phyloP scores from a whole-genome alignment of 2,888 invertebrate species.

The Apantesis nais region DNA sequence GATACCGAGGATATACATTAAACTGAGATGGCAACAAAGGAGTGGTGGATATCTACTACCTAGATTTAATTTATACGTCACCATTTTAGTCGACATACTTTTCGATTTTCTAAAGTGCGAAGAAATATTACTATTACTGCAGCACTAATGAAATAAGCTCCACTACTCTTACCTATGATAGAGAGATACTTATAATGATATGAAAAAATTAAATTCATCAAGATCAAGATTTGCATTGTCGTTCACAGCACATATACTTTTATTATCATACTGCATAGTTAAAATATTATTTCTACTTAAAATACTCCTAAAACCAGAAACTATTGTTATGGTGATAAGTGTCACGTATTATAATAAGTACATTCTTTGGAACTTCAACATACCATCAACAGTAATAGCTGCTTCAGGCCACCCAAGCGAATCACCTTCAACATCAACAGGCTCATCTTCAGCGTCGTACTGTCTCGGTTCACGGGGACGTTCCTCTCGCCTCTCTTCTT shows the following conservation, averaged over 20 bases:
- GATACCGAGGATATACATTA: not conserved
- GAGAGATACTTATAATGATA: no score
- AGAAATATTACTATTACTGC: no score
- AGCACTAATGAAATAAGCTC: not conserved
- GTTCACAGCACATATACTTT: not conserved
- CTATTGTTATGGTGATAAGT: not conserved
- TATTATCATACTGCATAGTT: no score
- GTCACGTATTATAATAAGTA: not conserved
- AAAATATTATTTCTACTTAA: no score
- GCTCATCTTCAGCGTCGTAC: constrained; percentile 81
- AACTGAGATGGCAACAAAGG: not conserved
- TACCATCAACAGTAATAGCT: constrained; percentile 75
- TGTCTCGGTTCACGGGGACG: constrained; percentile 69
- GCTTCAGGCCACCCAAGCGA: constrained; percentile 82
- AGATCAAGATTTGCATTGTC: not conserved
- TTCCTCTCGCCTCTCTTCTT: constrained; percentile 78
- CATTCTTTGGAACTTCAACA: not conserved
- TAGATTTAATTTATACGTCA: no score
- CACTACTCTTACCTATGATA: not conserved
- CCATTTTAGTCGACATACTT: no score
- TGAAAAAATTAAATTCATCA: no score
- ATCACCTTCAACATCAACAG: constrained; percentile 82
- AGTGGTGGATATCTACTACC: no score
- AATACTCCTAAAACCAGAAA: not conserved
- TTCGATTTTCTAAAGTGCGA: no score